These are phyloP conservation scores for Litocranius walleri DNA, from an alignment of 2,113 vertebrate genomes.

Conservation along the genomic window DNA sequence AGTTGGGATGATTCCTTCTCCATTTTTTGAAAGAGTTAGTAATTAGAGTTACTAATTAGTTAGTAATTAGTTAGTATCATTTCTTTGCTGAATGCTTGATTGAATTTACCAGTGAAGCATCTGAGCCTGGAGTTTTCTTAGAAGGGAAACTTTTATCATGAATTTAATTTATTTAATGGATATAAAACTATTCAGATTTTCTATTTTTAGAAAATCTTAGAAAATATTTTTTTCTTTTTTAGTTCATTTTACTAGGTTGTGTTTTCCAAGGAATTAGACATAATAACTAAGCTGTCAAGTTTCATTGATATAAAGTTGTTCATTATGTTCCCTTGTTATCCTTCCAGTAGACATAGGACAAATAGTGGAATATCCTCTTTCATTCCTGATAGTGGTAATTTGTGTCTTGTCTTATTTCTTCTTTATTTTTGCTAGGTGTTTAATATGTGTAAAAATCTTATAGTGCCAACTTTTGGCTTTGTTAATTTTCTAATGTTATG, in stretches of 20 bases:
- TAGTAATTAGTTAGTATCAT: not conserved
- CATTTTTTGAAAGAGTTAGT: not conserved
- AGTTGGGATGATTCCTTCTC: not conserved
- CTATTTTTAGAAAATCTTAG: not conserved
- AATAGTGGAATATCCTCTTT: not conserved
- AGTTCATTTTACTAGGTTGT: not conserved
- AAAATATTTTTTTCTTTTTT: not conserved
- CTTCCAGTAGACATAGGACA: not conserved
- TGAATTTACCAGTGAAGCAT: not conserved
- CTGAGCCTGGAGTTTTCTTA: not conserved
- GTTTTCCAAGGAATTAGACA: not conserved
- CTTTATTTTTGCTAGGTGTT: not conserved
- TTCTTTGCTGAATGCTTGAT: not conserved
- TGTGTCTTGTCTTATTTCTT: not conserved
- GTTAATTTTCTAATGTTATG: not conserved
- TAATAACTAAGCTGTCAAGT: not conserved
- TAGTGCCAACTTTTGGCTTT: not conserved
- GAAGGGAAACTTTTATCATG: not conserved
- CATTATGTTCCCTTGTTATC: not conserved
- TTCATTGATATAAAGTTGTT: not conserved
- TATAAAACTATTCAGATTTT: not conserved
- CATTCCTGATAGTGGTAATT: not conserved
- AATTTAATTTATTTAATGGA: not conserved
- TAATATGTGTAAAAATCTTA: not conserved
- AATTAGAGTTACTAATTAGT: not conserved